Evolutionary conservation across 2,888 invertebrate genomes (phyloP).

Genomic region (Athripsodes cinereus): DNA sequence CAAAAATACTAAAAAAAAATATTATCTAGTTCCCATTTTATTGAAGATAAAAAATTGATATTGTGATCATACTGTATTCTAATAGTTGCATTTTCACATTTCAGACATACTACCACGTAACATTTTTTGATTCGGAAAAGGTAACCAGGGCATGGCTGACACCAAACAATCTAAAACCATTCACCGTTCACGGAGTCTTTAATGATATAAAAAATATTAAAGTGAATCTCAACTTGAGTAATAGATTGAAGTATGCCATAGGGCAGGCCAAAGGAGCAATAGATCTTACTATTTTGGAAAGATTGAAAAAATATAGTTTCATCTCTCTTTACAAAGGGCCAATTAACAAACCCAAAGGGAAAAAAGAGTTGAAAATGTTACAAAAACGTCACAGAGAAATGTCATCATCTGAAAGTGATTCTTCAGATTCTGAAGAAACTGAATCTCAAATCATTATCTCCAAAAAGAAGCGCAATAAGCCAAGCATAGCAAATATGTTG

Average conservation of each 20-base stretch:
- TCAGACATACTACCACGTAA: conserved; percentile 52
- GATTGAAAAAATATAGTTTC: conserved; percentile 45
- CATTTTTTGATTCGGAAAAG: conserved; percentile 44
- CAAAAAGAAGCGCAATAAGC: too few relatives aligned
- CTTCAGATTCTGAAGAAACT: not conserved
- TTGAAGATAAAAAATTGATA: too few relatives aligned
- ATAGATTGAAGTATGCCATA: conserved; percentile 38
- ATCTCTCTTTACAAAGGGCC: conserved; percentile 40
- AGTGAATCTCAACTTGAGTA: conserved; percentile 31
- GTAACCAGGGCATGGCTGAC: conserved; percentile 46
- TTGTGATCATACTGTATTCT: too few relatives aligned
- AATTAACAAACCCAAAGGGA: conserved; percentile 34
- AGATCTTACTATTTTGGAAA: conserved; percentile 33
- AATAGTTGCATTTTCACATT: too few relatives aligned
- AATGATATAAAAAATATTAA: not conserved
- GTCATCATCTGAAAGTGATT: not conserved
- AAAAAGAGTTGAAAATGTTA: not conserved
- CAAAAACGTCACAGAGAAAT: too few relatives aligned
- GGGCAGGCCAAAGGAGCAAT: conserved; percentile 42
- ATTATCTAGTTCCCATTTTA: too few relatives aligned
- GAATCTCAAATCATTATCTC: too few relatives aligned
- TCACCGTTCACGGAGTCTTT: conserved; percentile 24
- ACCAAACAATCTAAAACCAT: conserved; percentile 38
- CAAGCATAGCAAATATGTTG: too few relatives aligned
- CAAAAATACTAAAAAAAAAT: too few relatives aligned